Conservation (phyloP, 2,113 vertebrate genomes). For the Macquaria ambigua region DNA sequence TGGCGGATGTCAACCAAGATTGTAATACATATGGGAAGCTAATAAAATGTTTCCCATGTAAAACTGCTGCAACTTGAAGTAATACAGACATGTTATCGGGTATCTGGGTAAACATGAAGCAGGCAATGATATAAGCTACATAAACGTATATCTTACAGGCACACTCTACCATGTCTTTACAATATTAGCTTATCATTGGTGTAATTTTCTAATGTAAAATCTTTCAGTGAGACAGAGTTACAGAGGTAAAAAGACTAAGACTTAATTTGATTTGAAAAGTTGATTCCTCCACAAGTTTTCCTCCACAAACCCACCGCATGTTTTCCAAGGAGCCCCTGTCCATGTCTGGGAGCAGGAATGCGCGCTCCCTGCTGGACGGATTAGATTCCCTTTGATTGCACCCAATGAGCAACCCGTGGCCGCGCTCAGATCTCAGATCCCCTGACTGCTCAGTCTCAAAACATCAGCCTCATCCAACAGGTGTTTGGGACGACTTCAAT, state of each 20-base stretch:
- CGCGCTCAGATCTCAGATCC: constrained; percentile 14
- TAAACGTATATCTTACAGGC: neutral
- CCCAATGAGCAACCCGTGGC: constrained; percentile 35
- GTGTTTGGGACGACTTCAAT: neutral
- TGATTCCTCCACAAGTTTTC: neutral
- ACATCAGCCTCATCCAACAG: constrained; percentile 41
- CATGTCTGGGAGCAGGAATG: constrained; percentile 69
- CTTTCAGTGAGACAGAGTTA: neutral
- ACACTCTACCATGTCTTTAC: neutral
- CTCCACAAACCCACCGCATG: constrained; percentile 51
- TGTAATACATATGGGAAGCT: neutral
- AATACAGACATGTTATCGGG: neutral
- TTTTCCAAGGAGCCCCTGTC: constrained; percentile 61
- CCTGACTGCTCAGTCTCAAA: neutral
- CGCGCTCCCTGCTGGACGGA: constrained; percentile 62
- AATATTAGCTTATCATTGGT: neutral
- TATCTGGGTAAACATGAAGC: neutral
- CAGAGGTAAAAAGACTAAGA: neutral
- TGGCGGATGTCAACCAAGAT: neutral
- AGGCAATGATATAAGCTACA: neutral
- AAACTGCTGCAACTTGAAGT: neutral
- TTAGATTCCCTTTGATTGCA: constrained; percentile 71
- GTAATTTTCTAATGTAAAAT: neutral
- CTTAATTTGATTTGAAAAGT: neutral
- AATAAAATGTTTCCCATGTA: no score